Conservation (phyloP, 2,888 invertebrate species). For the Lasioglossum villosulum region DNA sequence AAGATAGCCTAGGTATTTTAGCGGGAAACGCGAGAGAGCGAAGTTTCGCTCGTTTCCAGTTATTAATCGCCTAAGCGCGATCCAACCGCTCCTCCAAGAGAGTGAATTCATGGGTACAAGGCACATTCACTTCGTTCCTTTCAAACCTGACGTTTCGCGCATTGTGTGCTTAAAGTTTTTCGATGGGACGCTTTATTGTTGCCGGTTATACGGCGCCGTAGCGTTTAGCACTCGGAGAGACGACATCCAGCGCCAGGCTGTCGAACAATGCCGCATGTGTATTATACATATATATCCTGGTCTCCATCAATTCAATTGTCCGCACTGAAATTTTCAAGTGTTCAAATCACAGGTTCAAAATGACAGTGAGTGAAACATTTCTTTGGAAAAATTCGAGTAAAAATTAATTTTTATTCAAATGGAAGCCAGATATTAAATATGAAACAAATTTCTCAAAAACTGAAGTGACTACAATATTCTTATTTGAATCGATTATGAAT, state of each 20-base stretch:
- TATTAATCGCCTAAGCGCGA: conserved; percentile 38
- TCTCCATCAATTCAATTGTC: neutral
- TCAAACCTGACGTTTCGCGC: neutral
- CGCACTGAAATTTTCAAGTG: neutral
- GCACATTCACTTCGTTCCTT: neutral
- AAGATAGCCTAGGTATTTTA: conserved; percentile 46
- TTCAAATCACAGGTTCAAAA: too few relatives aligned
- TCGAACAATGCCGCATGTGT: neutral
- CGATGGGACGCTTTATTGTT: neutral
- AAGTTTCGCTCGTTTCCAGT: conserved; percentile 43
- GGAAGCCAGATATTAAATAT: too few relatives aligned
- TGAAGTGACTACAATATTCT: too few relatives aligned
- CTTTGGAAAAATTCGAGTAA: too few relatives aligned
- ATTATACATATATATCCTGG: neutral
- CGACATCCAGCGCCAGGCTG: neutral
- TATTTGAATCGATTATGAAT: too few relatives aligned
- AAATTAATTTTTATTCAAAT: too few relatives aligned
- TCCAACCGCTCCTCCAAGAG: conserved; percentile 4
- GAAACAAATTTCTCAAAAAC: too few relatives aligned
- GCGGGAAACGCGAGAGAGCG: conserved; percentile 15
- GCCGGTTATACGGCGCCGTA: neutral
- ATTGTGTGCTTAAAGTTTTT: neutral
- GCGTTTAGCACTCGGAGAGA: neutral
- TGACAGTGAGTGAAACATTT: too few relatives aligned
- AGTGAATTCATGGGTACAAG: neutral